Evolutionary conservation across 53 echinoderm and acorn worm species (phyloP), one percentile per base, ranked within the genome.

Genomic region (Arbacia lixula): DNA sequence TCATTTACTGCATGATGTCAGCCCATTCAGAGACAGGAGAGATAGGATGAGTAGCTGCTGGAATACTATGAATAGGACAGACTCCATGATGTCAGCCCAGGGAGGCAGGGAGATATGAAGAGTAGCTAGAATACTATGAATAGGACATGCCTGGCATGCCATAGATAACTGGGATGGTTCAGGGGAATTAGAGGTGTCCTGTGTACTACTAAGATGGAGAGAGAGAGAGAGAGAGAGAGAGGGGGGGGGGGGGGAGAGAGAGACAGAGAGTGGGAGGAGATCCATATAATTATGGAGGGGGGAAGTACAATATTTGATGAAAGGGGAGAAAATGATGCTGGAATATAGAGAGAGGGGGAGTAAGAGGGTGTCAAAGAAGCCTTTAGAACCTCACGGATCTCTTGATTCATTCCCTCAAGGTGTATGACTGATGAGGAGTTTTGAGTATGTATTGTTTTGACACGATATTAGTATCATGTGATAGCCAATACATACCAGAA

Each of bases 41-140:
- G n/a, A n/a, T n/a, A n/a, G n/a, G n/a, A n/a, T n/a, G n/a, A n/a
- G n/a, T n/a, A n/a, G n/a, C n/a, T n/a, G n/a, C n/a, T 40, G 69
- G 69, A 10, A 68, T 68, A 42, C 69, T 68, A 68, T 68, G 69
- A 68, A 68, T 68, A 68, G 69, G 40, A 68, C 69, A 68, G n/a
- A n/a, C n/a, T n/a, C n/a, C n/a, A n/a, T n/a, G n/a, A n/a, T n/a
- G n/a, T n/a, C n/a, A n/a, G n/a, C n/a, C n/a, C n/a, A n/a, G n/a
- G n/a, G n/a, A n/a, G n/a, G n/a, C n/a, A n/a, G n/a, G n/a, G n/a
- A n/a, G n/a, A n/a, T n/a, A n/a, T n/a, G n/a, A n/a, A n/a, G n/a
- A n/a, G n/a, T n/a, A n/a, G n/a, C n/a, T n/a, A n/a, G 69, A 10
- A 68, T 68, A 42, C 69, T 68, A 68, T 68, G 69, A 68, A 68